Evolutionary conservation across 1,140 invertebrate species (phyloP).

Genomic region (Phenacoccus solenopsis): DNA sequence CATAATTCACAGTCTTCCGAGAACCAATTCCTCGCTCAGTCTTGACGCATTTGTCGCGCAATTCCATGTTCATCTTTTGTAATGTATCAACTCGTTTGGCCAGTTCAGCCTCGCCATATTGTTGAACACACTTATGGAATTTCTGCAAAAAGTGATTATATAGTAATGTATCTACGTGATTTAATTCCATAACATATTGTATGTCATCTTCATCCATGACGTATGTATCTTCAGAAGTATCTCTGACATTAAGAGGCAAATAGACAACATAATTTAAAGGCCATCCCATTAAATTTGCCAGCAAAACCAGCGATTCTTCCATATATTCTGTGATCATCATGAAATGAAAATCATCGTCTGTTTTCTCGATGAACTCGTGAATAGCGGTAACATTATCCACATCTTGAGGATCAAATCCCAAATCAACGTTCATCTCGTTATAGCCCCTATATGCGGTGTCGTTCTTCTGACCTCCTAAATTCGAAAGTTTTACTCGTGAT

Average conservation of each 20-base stretch:
- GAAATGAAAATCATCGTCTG: conserved; percentile 37
- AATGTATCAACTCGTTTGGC: conserved; percentile 26
- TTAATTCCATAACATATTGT: conserved; percentile 25
- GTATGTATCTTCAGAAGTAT: background rate
- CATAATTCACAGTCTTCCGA: background rate
- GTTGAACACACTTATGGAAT: conserved; percentile 28
- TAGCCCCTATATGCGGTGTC: conserved; percentile 25
- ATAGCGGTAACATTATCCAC: conserved; percentile 24
- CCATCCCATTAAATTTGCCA: conserved; percentile 39
- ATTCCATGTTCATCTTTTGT: conserved; percentile 23
- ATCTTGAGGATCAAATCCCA: conserved; percentile 31
- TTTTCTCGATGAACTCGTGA: conserved; percentile 26
- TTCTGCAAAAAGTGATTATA: conserved; percentile 32
- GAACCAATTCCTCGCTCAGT: too few relatives aligned
- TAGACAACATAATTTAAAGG: conserved; percentile 35
- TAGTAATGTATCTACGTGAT: conserved; percentile 30
- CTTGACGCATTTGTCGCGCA: conserved; percentile 26
- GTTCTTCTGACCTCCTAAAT: background rate
- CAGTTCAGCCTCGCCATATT: conserved; percentile 31
- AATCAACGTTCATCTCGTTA: conserved; percentile 36
- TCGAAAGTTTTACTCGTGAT: background rate
- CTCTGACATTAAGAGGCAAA: conserved; percentile 32
- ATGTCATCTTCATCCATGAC: conserved; percentile 20
- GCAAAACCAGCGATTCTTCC: conserved; percentile 40
- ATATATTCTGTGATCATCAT: conserved; percentile 41